Evolutionary conservation across 2,797 vertebrate species (phyloP), one percentile per base, ranked within the genome.

Genomic region (Chelidonichthys spinosus): DNA sequence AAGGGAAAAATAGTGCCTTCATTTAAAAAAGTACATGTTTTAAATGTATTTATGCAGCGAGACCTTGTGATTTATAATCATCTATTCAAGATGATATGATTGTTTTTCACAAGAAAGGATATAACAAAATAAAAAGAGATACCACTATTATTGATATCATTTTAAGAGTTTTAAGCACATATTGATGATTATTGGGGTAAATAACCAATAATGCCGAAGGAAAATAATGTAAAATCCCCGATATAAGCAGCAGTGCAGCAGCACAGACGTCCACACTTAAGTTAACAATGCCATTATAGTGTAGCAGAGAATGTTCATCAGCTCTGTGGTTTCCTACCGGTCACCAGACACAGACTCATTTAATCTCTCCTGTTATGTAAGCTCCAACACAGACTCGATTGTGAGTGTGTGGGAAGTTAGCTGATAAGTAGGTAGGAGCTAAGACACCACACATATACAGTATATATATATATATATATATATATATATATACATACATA

Each of bases 361-460:
- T 62, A 66, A 62, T 43, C 66, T 55, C 36, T 61, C 14, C 58
- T 55, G 47, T 73, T 77, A 81, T 49, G 54, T 73, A 77, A 77
- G 58, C 55, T 50, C 50, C 14, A 72, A 76, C 79, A 76, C 64
- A 63, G 33, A 43, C 68, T 47, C 68, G 18, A 76, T 76, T 72
- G 64, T 69, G 32, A 63, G n/a, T 61, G 69, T 68, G 59, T 73
- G 60, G 69, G 69, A 61, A 66, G 42, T 55, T 62, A 77, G 61
- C 37, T 55, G 53, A 35, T 68, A 59, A 55, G 42, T 49, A 42
- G 68, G 78, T 39, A 60, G 67, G 2, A 66, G 44, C 56, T 35
- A 1, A 78, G 52, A 69, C 49, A 55, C n/a, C 63, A 78, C 37
- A 50, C 6, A 54, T 37, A 7, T 3, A 9, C 47, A 44, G 15